phyloP scores from a whole-genome alignment of 1,140 invertebrate species.

The Araneus ventricosus region DNA sequence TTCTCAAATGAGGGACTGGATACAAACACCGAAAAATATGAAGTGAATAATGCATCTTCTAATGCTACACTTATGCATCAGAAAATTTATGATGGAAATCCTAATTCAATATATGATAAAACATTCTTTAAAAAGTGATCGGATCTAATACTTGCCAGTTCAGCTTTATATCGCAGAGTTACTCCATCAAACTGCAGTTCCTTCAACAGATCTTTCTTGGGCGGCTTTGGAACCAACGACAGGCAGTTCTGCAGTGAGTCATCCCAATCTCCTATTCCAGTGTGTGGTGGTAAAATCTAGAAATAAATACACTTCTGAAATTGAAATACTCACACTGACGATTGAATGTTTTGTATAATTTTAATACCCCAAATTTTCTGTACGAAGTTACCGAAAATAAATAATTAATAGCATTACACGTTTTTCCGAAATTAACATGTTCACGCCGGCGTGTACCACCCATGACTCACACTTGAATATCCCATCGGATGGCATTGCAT shows the following conservation, averaged over 20 bases:
- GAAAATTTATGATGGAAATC: not conserved
- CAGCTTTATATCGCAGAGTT: slow-evolving; percentile 82
- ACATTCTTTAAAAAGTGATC: not conserved
- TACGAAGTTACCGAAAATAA: too few species aligned
- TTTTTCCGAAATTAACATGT: too few species aligned
- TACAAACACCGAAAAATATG: too few species aligned
- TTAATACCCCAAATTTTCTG: too few species aligned
- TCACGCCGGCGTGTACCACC: too few species aligned
- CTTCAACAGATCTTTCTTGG: slow-evolving; percentile 89
- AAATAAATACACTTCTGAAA: not conserved
- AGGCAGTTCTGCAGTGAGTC: slow-evolving; percentile 87
- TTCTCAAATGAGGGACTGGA: too few species aligned
- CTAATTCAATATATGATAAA: not conserved
- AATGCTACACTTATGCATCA: not conserved
- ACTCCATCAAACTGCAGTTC: slow-evolving; percentile 88
- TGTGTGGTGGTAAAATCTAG: slow-evolving; percentile 87
- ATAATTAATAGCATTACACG: too few species aligned
- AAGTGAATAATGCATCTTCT: too few species aligned
- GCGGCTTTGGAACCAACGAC: slow-evolving; percentile 85
- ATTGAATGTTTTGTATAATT: too few species aligned
- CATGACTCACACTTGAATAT: too few species aligned
- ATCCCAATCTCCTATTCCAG: slow-evolving; percentile 91
- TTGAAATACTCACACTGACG: too few species aligned
- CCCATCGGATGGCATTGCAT: too few species aligned
- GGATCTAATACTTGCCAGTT: slow-evolving; percentile 63